A percentile compares a stretch with the other conserved stretches of the same genome.
phyloP scores from a whole-genome alignment of 2,888 invertebrate genomes.

The Vannuccia rotundouncinata region DNA sequence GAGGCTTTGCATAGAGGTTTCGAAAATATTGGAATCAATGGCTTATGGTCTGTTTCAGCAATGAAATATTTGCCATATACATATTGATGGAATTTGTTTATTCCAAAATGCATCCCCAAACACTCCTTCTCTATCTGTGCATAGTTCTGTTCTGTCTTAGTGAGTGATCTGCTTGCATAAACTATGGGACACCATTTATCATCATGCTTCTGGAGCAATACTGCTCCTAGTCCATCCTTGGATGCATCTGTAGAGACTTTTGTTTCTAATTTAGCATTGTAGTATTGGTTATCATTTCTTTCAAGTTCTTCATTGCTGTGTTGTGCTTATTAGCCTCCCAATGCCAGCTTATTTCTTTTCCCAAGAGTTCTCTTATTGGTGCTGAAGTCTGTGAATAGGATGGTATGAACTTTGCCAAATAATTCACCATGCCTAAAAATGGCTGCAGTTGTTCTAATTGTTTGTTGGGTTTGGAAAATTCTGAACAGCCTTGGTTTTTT shows the following conservation, averaged over 20 bases:
- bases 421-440: neutral
- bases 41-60: neutral
- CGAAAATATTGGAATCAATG: neutral
- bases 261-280: neutral
- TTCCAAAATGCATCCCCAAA: neutral
- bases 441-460: neutral
- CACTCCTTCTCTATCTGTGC: neutral
- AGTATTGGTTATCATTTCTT: neutral
- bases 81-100: neutral
- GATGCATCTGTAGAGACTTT: neutral
- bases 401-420: neutral
- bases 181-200: neutral
- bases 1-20: neutral
- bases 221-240: neutral
- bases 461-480: neutral
- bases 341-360: neutral
- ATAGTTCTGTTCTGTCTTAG: neutral
- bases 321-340: neutral
- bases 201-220: neutral
- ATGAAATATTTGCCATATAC: neutral
- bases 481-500: neutral
- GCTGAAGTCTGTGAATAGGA: neutral
- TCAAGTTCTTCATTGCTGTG: neutral
- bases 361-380: neutral
- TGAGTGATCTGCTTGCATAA: neutral